A percentile compares a stretch with the other conserved stretches of the same genome.
Evolutionary conservation across 2,888 invertebrate genomes (phyloP).

Genomic region (Xanthorhoe spadicearia): DNA sequence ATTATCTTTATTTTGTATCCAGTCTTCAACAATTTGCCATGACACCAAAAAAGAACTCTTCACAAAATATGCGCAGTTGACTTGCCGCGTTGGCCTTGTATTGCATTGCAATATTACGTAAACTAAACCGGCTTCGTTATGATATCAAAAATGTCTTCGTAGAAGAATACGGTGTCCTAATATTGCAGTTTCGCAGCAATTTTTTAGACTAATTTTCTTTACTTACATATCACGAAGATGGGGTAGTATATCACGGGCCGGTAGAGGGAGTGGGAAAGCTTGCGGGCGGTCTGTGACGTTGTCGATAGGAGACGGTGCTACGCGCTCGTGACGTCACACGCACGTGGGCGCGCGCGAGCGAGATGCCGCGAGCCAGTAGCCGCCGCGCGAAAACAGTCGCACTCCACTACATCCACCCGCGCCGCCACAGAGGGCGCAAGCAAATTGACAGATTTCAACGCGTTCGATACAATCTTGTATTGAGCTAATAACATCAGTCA

Average conservation of each 20-base stretch:
- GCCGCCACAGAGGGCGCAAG: constrained; percentile 65
- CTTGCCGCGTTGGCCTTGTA: constrained; percentile 16
- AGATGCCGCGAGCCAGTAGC: constrained; percentile 50
- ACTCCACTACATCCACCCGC: constrained; percentile 51
- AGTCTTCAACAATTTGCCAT: neutral
- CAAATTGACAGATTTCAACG: constrained; percentile 76
- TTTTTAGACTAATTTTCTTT: constrained; percentile 8
- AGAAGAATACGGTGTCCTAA: neutral
- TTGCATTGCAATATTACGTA: constrained; percentile 15
- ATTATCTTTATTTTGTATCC: neutral
- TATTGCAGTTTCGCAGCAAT: neutral
- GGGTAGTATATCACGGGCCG: constrained; percentile 16
- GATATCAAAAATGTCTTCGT: neutral
- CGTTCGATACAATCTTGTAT: constrained; percentile 80
- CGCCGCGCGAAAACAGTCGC: constrained; percentile 61
- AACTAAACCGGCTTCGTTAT: constrained; percentile 13
- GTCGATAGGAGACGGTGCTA: constrained; percentile 42
- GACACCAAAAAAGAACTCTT: neutral
- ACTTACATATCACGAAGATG: constrained; percentile 11
- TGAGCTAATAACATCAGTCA: constrained; percentile 61
- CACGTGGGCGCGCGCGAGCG: constrained; percentile 76
- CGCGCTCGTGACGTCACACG: constrained; percentile 72
- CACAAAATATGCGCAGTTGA: neutral
- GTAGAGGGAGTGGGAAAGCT: constrained; percentile 22
- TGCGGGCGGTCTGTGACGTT: constrained; percentile 64